phyloP scores from a whole-genome alignment of 2,888 invertebrate genomes.

The Euspilapteryx auroguttella region DNA sequence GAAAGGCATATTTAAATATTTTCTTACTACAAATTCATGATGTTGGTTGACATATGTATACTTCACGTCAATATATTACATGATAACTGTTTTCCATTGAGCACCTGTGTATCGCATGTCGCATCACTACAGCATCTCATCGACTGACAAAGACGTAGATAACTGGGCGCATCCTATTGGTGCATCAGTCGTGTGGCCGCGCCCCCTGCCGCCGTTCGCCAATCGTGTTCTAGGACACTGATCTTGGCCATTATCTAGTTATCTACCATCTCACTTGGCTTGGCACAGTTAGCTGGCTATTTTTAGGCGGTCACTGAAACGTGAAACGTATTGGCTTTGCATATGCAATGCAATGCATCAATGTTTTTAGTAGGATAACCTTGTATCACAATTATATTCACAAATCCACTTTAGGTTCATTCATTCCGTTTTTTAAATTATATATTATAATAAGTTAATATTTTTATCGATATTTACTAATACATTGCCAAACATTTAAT shows the following conservation, averaged over 20 bases:
- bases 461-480: no score
- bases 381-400: no score
- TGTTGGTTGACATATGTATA: no score
- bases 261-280: constrained; percentile 56
- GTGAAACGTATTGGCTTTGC: no score
- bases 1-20: no score
- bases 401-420: no score
- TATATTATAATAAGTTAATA: no score
- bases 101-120: background rate
- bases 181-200: constrained; percentile 57
- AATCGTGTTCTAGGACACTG: constrained; percentile 47
- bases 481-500: no score
- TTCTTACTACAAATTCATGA: no score
- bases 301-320: constrained; percentile 37
- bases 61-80: background rate
- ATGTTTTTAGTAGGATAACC: no score
- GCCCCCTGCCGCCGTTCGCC: constrained; percentile 36
- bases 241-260: constrained; percentile 61
- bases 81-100: background rate
- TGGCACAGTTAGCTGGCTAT: constrained; percentile 26
- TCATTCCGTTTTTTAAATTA: constrained; percentile 13
- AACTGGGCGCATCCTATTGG: constrained; percentile 60
- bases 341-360: no score
- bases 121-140: constrained; percentile 28
- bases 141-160: constrained; percentile 63